Conservation (phyloP, 2,797 vertebrate genomes). For the Geotrypetes seraphini region DNA sequence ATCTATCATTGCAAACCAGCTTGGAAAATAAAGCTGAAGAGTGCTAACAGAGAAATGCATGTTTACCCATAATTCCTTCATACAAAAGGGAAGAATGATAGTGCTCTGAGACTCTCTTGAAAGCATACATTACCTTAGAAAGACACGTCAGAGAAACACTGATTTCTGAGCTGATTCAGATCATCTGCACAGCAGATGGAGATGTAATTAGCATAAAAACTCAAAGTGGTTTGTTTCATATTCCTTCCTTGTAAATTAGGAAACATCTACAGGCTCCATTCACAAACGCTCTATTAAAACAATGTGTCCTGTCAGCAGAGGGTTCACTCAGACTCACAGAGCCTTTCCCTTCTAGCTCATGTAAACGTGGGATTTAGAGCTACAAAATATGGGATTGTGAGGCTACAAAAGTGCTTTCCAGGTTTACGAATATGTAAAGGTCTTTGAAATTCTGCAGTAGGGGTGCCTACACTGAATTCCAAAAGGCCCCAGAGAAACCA, state of each 20-base stretch:
- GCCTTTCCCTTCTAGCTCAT: conserved; percentile 4
- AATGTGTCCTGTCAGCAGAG: neutral
- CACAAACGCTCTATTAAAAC: conserved; percentile 4
- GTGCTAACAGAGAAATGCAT: no score
- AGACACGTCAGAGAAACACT: conserved; percentile 1
- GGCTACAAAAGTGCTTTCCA: neutral
- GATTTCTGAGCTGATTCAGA: conserved; percentile 14
- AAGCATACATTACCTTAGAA: conserved; percentile 18
- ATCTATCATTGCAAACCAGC: no score
- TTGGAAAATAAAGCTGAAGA: no score
- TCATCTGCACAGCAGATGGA: conserved; percentile 39
- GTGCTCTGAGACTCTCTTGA: no score
- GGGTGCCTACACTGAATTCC: no score
- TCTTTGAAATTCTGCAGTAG: no score
- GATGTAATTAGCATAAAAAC: conserved; percentile 33
- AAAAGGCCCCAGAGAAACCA: no score
- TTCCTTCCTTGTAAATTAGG: conserved; percentile 8
- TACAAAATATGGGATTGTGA: neutral
- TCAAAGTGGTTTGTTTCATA: conserved; percentile 24
- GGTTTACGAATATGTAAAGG: no score
- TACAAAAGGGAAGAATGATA: no score
- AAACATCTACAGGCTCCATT: conserved; percentile 8
- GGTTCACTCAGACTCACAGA: neutral
- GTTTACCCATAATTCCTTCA: no score
- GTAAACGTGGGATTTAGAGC: conserved; percentile 1